These are phyloP conservation scores for Papilio demoleus DNA, from an alignment of 2,888 invertebrate genomes.

Conservation along the genomic window DNA sequence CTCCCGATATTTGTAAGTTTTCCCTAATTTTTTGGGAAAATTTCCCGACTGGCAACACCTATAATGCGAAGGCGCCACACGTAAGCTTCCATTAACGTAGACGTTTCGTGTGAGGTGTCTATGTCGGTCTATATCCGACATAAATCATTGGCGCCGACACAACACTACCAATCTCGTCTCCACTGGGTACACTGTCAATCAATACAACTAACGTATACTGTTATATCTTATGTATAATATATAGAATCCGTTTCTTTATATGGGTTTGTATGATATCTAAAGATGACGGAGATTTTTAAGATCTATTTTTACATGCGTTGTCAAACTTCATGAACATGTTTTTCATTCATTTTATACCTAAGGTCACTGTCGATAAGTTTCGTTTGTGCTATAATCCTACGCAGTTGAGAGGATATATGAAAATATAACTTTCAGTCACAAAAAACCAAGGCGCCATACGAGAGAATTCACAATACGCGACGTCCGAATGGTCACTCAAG, in stretches of 20 bases:
- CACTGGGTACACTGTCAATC: too few species aligned
- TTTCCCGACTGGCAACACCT: conserved; percentile 57
- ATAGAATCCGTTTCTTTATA: too few species aligned
- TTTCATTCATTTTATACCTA: background rate
- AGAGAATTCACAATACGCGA: conserved; percentile 49
- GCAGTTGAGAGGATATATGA: too few species aligned
- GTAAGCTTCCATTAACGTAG: conserved; percentile 78
- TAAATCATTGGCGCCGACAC: conserved; percentile 59
- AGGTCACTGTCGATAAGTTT: background rate
- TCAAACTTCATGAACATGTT: too few species aligned
- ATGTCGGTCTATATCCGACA: conserved; percentile 63
- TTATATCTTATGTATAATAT: too few species aligned
- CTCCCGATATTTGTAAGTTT: background rate
- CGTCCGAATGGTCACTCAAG: conserved; percentile 51
- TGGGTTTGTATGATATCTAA: too few species aligned
- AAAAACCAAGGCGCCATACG: conserved; percentile 52
- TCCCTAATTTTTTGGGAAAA: conserved; percentile 33
- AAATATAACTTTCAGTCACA: conserved; percentile 38
- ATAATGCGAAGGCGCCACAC: conserved; percentile 69
- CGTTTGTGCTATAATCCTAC: background rate
- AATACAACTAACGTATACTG: too few species aligned
- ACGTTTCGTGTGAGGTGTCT: conserved; percentile 67
- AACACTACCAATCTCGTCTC: too few species aligned
- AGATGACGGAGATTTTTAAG: too few species aligned
- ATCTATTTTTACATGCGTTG: too few species aligned